A percentile compares a stretch with the other conserved stretches of the same genome.
Evolutionary conservation across 2,113 vertebrate species (phyloP).

Genomic region (Circaetus cinerascens): DNA sequence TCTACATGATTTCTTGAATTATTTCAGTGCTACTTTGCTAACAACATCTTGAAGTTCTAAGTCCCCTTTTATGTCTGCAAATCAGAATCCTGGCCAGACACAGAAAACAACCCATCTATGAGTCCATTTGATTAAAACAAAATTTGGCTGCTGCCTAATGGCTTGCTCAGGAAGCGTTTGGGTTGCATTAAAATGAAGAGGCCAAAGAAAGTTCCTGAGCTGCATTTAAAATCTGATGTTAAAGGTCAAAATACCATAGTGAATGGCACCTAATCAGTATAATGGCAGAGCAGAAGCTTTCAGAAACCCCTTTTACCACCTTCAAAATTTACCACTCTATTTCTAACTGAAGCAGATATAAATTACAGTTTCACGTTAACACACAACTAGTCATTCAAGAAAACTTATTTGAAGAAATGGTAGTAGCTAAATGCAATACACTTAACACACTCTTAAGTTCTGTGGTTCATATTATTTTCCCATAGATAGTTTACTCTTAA

Average conservation of each 20-base stretch:
- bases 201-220: conserved; percentile 54
- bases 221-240: conserved; percentile 39
- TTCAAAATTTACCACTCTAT: neutral
- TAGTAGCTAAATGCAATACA: neutral
- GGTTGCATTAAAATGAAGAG: conserved; percentile 61
- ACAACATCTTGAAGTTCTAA: neutral
- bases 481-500: neutral
- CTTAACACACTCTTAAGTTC: neutral
- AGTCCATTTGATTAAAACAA: conserved; percentile 48
- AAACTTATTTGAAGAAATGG: neutral
- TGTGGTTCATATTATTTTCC: neutral
- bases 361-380: neutral
- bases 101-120: conserved; percentile 33
- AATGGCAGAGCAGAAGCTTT: neutral
- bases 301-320: neutral
- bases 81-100: conserved; percentile 51
- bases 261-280: neutral
- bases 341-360: neutral
- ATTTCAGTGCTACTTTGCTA: neutral
- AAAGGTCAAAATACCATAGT: conserved; percentile 36
- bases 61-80: neutral
- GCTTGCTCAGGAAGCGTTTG: conserved; percentile 52
- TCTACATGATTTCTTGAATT: neutral
- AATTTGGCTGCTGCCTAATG: conserved; percentile 58
- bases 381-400: neutral